These are phyloP conservation scores for Leucoptera coffeella DNA, from an alignment of 2,888 invertebrate species.

Conservation along the genomic window DNA sequence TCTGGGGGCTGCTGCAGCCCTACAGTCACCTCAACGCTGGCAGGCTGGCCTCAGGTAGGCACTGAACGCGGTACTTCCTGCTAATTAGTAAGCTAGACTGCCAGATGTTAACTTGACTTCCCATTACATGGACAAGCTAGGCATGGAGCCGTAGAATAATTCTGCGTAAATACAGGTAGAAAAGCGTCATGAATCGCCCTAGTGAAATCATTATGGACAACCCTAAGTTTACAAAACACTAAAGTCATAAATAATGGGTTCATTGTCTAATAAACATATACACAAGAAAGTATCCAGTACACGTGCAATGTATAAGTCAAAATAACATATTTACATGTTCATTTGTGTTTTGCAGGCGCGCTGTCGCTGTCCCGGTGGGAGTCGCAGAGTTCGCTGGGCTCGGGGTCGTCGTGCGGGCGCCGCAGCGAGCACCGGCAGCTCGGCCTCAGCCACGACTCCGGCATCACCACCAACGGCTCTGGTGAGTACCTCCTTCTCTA, in stretches of 20 bases:
- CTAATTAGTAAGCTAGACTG: too few relatives aligned
- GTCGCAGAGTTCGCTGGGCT: slow-evolving; percentile 58
- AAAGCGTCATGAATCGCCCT: too few relatives aligned
- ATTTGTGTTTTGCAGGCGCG: slow-evolving; percentile 57
- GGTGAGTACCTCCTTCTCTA: too few relatives aligned
- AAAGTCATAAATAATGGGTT: too few relatives aligned
- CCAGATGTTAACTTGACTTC: too few relatives aligned
- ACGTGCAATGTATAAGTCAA: background rate
- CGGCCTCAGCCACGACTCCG: slow-evolving; percentile 39
- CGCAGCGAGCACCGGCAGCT: slow-evolving; percentile 25
- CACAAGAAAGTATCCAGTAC: background rate
- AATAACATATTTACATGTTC: background rate
- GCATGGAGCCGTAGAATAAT: too few relatives aligned
- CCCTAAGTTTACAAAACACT: too few relatives aligned
- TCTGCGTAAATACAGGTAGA: too few relatives aligned
- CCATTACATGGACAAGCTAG: too few relatives aligned
- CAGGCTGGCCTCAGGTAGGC: slow-evolving; percentile 75
- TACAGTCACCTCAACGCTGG: slow-evolving; percentile 88
- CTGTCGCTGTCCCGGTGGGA: slow-evolving; percentile 81
- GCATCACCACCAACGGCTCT: slow-evolving; percentile 41
- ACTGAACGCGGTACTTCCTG: too few relatives aligned
- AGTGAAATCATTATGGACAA: too few relatives aligned
- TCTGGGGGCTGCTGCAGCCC: slow-evolving; percentile 87
- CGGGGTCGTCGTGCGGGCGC: slow-evolving; percentile 27
- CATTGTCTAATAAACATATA: background rate